Conservation (phyloP, 2,113 vertebrate species). For the Pelobates fuscus region DNA sequence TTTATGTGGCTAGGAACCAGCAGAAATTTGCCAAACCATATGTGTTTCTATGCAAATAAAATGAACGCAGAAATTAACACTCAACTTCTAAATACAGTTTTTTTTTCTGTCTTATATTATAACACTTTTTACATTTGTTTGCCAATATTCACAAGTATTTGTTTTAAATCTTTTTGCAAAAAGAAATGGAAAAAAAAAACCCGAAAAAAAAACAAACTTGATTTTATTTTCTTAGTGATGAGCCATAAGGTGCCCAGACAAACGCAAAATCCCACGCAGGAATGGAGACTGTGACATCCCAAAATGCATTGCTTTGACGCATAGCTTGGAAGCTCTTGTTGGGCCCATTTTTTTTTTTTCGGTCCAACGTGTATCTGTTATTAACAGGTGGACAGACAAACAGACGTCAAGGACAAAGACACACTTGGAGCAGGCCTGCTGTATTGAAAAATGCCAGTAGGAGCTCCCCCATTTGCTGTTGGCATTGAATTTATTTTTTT, state of each 20-base stretch:
- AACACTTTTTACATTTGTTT: slow-evolving; percentile 50
- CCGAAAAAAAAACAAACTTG: slow-evolving; percentile 6
- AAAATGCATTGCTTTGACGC: slow-evolving; percentile 44
- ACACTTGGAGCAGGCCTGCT: slow-evolving; percentile 9
- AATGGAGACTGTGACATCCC: slow-evolving; percentile 27
- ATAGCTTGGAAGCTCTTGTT: slow-evolving; percentile 47
- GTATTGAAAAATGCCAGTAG: not conserved
- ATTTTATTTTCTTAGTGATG: slow-evolving; percentile 19
- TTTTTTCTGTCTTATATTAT: slow-evolving; percentile 50
- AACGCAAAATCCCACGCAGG: slow-evolving; percentile 15
- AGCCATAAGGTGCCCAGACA: slow-evolving; percentile 35
- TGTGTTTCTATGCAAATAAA: not conserved
- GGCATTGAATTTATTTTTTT: not conserved
- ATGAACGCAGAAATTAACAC: slow-evolving; percentile 19
- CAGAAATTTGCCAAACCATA: not conserved
- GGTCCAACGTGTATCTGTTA: slow-evolving; percentile 33
- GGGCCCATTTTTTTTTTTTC: slow-evolving; percentile 20
- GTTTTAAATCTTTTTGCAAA: slow-evolving; percentile 14
- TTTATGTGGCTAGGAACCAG: too few relatives aligned
- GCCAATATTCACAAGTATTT: slow-evolving; percentile 50
- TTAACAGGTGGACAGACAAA: slow-evolving; percentile 33
- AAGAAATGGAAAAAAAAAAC: slow-evolving; percentile 24
- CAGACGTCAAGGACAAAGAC: slow-evolving; percentile 40
- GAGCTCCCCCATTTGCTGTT: not conserved
- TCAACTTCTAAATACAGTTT: slow-evolving; percentile 23